Conservation (phyloP, 1,140 invertebrate species). For the Papilio dardanus region DNA sequence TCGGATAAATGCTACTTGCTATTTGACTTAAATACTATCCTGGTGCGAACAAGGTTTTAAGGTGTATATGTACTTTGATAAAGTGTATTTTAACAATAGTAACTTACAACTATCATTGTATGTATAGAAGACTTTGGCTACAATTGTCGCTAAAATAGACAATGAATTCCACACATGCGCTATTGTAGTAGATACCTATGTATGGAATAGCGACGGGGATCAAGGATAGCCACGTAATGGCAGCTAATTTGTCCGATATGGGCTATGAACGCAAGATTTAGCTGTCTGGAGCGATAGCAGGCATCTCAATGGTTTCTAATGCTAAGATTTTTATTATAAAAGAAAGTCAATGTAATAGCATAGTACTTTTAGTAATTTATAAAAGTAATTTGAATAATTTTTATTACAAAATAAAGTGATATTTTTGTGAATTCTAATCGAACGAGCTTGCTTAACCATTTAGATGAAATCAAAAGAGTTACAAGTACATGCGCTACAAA, state of each 20-base stretch:
- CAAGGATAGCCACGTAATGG: conserved; percentile 29
- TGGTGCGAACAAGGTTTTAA: no score
- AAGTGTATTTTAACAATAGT: not conserved
- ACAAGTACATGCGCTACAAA: no score
- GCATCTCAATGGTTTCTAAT: not conserved
- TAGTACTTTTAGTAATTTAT: not conserved
- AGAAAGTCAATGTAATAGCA: not conserved
- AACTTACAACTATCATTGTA: not conserved
- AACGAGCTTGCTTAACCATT: not conserved
- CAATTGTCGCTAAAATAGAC: not conserved
- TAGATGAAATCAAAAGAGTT: no score
- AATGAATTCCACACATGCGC: not conserved
- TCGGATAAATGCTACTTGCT: no score
- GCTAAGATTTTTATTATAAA: not conserved
- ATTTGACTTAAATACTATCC: no score
- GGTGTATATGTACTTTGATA: no score
- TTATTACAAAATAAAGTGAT: not conserved
- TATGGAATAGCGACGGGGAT: conserved; percentile 15
- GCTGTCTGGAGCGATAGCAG: conserved; percentile 26
- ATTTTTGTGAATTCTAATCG: not conserved
- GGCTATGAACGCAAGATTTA: conserved; percentile 35
- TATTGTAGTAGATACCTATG: not conserved
- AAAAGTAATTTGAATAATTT: not conserved
- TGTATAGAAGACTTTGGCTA: not conserved
- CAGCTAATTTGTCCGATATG: conserved; percentile 27